A percentile compares a stretch with the other conserved stretches of the same genome.
Conservation (phyloP, 2,113 vertebrate species). For the Nothobranchius furzeri region DNA sequence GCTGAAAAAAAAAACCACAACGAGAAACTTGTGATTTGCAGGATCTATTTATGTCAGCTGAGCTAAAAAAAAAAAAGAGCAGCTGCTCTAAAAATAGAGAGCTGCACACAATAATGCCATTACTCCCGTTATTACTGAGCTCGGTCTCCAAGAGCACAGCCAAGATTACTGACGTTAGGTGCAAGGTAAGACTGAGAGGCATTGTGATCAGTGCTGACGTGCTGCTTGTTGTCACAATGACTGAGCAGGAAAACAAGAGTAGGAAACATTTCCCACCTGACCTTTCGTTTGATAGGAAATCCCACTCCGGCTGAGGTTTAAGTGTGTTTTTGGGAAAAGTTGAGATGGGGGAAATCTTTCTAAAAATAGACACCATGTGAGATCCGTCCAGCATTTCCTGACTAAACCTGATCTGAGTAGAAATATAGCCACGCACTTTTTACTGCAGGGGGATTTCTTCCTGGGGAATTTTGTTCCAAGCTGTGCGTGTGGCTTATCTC, state of each 20-base stretch:
- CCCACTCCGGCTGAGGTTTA: constrained; percentile 21
- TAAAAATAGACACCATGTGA: constrained; percentile 45
- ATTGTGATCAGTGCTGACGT: constrained; percentile 65
- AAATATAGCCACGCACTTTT: constrained; percentile 15
- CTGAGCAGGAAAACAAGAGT: constrained; percentile 51
- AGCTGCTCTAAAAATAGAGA: constrained; percentile 64
- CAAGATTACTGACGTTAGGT: constrained; percentile 53
- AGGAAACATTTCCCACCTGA: constrained; percentile 44
- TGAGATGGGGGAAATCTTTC: constrained; percentile 29
- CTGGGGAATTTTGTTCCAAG: constrained; percentile 1
- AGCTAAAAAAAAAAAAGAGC: constrained; percentile 62
- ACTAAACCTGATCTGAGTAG: constrained; percentile 19
- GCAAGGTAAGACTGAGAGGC: constrained; percentile 45
- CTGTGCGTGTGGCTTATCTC: neutral
- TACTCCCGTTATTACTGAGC: constrained; percentile 57
- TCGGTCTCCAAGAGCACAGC: constrained; percentile 32
- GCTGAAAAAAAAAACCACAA: constrained; percentile 53
- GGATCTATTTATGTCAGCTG: constrained; percentile 54
- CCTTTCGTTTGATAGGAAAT: constrained; percentile 54
- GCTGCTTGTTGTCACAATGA: constrained; percentile 64
- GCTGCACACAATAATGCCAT: constrained; percentile 57
- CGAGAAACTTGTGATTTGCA: constrained; percentile 48
- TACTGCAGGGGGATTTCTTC: constrained; percentile 42
- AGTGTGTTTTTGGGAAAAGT: constrained; percentile 38
- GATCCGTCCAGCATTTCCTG: neutral